Evolutionary conservation across 1,140 invertebrate species (phyloP).

Genomic region (Cydia fagiglandana): DNA sequence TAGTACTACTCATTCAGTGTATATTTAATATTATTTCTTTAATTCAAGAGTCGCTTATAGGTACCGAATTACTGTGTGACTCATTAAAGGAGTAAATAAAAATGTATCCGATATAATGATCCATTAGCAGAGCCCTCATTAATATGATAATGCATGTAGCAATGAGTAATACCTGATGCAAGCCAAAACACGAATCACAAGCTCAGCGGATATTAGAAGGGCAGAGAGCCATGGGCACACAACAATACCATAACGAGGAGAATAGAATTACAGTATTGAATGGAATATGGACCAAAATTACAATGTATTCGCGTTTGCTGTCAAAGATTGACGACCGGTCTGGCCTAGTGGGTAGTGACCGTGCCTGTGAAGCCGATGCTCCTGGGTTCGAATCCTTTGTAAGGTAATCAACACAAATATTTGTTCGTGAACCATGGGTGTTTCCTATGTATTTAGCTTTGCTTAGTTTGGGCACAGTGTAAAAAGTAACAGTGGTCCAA

Average conservation of each 20-base stretch:
- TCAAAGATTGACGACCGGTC: not conserved
- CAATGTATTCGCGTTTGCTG: not conserved
- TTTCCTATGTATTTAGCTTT: too few relatives aligned
- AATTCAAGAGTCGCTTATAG: too few relatives aligned
- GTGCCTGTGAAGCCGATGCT: too few relatives aligned
- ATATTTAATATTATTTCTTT: too few relatives aligned
- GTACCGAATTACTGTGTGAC: not conserved
- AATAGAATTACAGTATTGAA: not conserved
- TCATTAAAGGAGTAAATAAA: not conserved
- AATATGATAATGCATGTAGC: constrained; percentile 1
- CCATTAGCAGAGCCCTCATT: not conserved
- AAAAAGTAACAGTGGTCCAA: too few relatives aligned
- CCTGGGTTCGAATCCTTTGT: too few relatives aligned
- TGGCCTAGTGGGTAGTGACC: too few relatives aligned
- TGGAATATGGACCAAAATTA: not conserved
- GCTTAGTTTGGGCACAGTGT: too few relatives aligned
- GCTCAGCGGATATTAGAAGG: not conserved
- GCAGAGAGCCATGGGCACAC: not conserved
- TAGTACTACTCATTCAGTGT: not conserved
- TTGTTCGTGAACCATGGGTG: too few relatives aligned
- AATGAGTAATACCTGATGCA: constrained; percentile 9
- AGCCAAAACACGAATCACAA: not conserved
- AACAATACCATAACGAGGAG: not conserved
- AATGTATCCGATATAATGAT: not conserved
- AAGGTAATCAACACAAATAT: too few relatives aligned